Conservation (phyloP, 2,797 vertebrate species). For the Pygocentrus nattereri region DNA sequence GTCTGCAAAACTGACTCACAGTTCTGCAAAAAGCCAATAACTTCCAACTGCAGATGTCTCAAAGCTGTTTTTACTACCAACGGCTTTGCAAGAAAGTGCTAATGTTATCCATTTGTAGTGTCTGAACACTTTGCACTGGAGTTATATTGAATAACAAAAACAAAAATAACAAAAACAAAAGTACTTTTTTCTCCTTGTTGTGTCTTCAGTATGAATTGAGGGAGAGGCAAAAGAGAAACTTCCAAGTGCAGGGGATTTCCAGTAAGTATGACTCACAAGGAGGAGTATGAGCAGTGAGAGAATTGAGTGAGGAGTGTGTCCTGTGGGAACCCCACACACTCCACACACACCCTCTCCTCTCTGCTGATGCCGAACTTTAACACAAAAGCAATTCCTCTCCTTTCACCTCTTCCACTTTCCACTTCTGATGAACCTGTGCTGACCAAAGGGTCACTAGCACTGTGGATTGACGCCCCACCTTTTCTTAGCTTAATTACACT, state of each 20-base stretch:
- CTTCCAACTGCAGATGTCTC: too few relatives aligned
- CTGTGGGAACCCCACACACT: not conserved
- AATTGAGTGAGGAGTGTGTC: not conserved
- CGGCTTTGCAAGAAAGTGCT: too few relatives aligned
- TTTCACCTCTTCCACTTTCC: slow-evolving; percentile 42
- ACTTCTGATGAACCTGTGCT: slow-evolving; percentile 28
- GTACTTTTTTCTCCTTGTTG: too few relatives aligned
- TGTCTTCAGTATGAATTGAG: not conserved
- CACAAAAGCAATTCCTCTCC: slow-evolving; percentile 54
- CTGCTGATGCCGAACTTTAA: slow-evolving; percentile 63
- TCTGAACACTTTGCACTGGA: too few relatives aligned
- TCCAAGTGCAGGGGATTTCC: slow-evolving; percentile 49
- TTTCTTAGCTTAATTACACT: slow-evolving; percentile 20
- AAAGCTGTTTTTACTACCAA: too few relatives aligned
- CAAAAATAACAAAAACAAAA: too few relatives aligned
- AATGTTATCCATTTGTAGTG: too few relatives aligned
- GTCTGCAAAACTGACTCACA: too few relatives aligned
- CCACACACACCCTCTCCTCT: slow-evolving; percentile 16
- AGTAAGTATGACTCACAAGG: slow-evolving; percentile 62
- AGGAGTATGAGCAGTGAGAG: slow-evolving; percentile 10
- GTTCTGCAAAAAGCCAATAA: too few relatives aligned
- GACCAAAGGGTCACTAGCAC: slow-evolving; percentile 12
- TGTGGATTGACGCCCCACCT: not conserved
- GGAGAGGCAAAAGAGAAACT: not conserved
- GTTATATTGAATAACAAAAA: too few relatives aligned